A percentile compares a stretch with the other conserved stretches of the same genome.
Evolutionary conservation across 2,888 invertebrate genomes (phyloP).

Genomic region (Osmoderma eremita): DNA sequence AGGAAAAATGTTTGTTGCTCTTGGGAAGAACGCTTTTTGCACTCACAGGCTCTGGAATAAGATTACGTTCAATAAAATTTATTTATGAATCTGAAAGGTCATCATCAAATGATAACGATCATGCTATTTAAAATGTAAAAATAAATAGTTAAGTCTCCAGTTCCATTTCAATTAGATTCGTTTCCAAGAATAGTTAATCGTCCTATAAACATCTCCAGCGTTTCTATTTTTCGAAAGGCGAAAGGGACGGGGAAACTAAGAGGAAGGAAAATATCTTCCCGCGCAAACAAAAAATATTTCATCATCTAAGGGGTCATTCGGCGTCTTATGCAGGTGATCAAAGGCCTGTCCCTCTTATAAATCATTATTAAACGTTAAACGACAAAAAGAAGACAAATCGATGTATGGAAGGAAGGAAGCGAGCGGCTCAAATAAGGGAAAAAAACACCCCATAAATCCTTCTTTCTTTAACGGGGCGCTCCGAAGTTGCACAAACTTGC

Average conservation of each 20-base stretch:
- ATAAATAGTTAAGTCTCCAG: slow-evolving; percentile 9
- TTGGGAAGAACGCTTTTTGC: too few species aligned
- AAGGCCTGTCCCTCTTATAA: slow-evolving; percentile 53
- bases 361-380: slow-evolving; percentile 64
- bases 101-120: too few species aligned
- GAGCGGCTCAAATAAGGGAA: slow-evolving; percentile 55
- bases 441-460: slow-evolving; percentile 62
- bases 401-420: slow-evolving; percentile 61
- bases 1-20: too few species aligned
- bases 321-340: slow-evolving; percentile 53
- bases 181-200: neutral
- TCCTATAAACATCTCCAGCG: neutral
- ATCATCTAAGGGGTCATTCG: slow-evolving; percentile 44
- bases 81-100: too few species aligned
- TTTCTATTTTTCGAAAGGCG: neutral
- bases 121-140: too few species aligned
- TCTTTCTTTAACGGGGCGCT: slow-evolving; percentile 59
- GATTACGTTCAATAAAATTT: too few species aligned
- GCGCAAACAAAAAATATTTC: slow-evolving; percentile 32
- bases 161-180: slow-evolving; percentile 13
- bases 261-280: slow-evolving; percentile 34
- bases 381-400: slow-evolving; percentile 64
- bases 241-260: neutral
- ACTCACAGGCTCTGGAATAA: too few species aligned
- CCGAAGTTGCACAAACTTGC: slow-evolving; percentile 63